Percentiles rank a stretch among this genome's conserved stretches.
Evolutionary conservation across 2,113 vertebrate species (phyloP).

Genomic region (Vicugna pacos): DNA sequence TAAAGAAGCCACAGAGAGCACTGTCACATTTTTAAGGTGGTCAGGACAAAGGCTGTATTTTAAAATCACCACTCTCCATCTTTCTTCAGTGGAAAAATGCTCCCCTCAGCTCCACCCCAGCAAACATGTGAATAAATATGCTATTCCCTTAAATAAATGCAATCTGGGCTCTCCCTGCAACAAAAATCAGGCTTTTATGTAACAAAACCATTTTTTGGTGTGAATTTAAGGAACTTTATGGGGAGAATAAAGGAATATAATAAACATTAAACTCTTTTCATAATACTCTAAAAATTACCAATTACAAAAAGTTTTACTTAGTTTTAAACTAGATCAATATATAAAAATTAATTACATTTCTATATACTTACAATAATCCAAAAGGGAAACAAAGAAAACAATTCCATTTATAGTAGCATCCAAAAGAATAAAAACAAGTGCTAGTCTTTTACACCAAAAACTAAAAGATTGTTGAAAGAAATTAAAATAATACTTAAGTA

Average conservation of each 20-base stretch:
- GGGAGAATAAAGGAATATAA: slow-evolving; percentile 24
- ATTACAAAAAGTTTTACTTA: not conserved
- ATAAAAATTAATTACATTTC: not conserved
- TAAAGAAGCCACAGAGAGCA: not conserved
- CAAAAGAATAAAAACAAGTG: slow-evolving; percentile 19
- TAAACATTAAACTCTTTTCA: not conserved
- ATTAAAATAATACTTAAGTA: not conserved
- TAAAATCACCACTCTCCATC: not conserved
- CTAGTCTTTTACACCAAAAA: slow-evolving; percentile 10
- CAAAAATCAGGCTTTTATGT: not conserved
- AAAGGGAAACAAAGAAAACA: slow-evolving; percentile 7
- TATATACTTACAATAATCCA: not conserved
- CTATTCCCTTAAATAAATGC: not conserved
- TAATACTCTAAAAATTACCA: not conserved
- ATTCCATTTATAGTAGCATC: not conserved
- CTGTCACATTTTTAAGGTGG: not conserved
- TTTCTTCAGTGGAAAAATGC: slow-evolving; percentile 16
- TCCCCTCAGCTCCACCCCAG: not conserved
- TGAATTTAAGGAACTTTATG: not conserved
- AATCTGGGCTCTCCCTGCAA: not conserved
- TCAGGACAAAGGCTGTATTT: not conserved
- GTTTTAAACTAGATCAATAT: not conserved
- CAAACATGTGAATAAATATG: not conserved
- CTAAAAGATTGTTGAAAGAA: not conserved
- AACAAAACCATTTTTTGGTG: not conserved